Evolutionary conservation across 1,140 invertebrate genomes (phyloP), one percentile per base, ranked within the genome.

Genomic region (Octopus sinensis): DNA sequence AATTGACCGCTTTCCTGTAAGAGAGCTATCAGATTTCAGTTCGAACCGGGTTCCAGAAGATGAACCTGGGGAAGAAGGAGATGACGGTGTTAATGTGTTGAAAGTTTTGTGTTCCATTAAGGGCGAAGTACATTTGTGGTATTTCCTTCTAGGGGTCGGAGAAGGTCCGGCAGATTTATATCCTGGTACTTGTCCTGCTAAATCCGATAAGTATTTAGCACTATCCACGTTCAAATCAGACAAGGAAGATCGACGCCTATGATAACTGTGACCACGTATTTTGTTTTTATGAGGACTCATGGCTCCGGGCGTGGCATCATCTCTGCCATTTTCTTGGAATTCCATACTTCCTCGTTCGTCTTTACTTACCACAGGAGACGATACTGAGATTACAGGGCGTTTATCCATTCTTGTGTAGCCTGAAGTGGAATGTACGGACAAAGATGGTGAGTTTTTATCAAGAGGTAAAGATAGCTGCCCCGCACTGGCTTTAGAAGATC

Each of bases 41-140:
- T 73, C 68, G 30, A 73, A 23, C 13, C 68, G 17, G 68, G 17
- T 73, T 13, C 17, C 68, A 6, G 85, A 84, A 62, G 83, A 82
- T 4, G 81, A 81, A 9, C 17, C 68, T 10, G 85, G 85, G 56
- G 83, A 82, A 5, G 81, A 81, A 9, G 81, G 82, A 17, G 79
- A 52, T n/a, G 81, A 78, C 52, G 82, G 53, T 0, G 68, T 71
- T 4, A 78, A 51, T 71, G 79, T 53, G 43, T 43, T 78, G 62
- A 62, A 54, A 5, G 78, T 51, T 54, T 23, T 54, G 5, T 54
- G 54, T n/a, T 23, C 52, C 17, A 79, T 79, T 53, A 23, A 23
- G 78, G 53, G 52, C 13, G 52, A 23, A 23, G 10, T 52, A 5
- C 23, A 53, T 53, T 53, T 52, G 53, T 79, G 78, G 7, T 17